Base-by-base conservation (phyloP, 2,113 vertebrate species). In the Lathamus discolor region DNA sequence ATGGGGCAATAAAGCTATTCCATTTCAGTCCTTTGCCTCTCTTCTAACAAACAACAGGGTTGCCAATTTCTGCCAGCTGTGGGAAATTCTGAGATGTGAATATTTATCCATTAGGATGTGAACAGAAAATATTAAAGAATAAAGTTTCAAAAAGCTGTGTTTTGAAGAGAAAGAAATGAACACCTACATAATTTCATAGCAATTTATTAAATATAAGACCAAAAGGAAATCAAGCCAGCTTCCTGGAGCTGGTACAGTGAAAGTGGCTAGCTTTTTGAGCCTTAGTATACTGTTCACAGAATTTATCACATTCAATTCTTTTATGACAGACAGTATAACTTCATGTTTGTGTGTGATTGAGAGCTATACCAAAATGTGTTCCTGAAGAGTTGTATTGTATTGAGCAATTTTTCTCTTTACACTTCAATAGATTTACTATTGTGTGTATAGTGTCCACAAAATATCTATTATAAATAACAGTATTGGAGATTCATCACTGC, bases 281-380 rank as follows among this genome's bases (percentile, higher is more conserved):
- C 63, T 96, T 84, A 97, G 91, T 91, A 90, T 41, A 93, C 75
- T 80, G 44, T 37, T 96, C 86, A 88, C 74, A 92, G 89, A 91
- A 90, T 95, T 66, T 88, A 96, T 94, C 82, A 96, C 77, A 86
- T 95, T 92, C 93, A 96, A 84, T 97, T 96, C 81, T 90, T 96
- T 96, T 94, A 92, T 93, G 92, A 95, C 85, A 96, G 95, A 86
- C 51, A 92, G 90, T 97, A 91, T 95, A 97, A 97, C 92, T 93
- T 88, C 29, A 84, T 70, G 72, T 75, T 95, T 97, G 85, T 87
- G 78, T 90, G 92, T 92, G 96, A 95, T 59, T 89, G 72, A 96
- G 64, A 88, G 31, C 76, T 95, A 79, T 94, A 92, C 80, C 66
- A 95, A 74, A 83, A 88, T 83, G 63, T 90, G 63, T 74, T 97